Evolutionary conservation across 2,797 vertebrate genomes (phyloP).

Genomic region (Hemibagrus guttatus): DNA sequence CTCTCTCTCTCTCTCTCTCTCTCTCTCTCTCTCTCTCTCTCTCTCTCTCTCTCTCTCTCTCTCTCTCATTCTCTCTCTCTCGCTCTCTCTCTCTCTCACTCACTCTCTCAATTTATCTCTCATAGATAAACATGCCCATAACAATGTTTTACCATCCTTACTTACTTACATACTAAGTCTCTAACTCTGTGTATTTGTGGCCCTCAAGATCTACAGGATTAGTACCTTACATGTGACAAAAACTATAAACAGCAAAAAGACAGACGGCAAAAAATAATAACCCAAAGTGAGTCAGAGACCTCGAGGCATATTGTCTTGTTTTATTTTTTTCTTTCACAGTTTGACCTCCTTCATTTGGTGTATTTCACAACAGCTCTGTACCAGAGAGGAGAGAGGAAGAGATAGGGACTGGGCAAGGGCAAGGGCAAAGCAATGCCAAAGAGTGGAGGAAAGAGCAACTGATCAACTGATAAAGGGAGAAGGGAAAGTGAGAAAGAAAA

Average conservation of each 20-base stretch:
- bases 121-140: background rate
- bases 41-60: too few relatives aligned
- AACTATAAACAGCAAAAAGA: slow-evolving; percentile 27
- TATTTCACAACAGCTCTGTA: slow-evolving; percentile 72
- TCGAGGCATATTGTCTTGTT: slow-evolving; percentile 64
- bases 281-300: slow-evolving; percentile 41
- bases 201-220: background rate
- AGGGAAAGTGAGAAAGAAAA: slow-evolving; percentile 38
- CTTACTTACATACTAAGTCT: background rate
- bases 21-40: background rate
- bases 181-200: background rate
- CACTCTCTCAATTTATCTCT: background rate
- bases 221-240: slow-evolving; percentile 1
- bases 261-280: slow-evolving; percentile 50
- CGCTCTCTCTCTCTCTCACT: too few relatives aligned
- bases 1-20: too few relatives aligned
- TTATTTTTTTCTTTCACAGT: slow-evolving; percentile 84
- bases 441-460: slow-evolving; percentile 57
- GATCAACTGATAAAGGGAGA: slow-evolving; percentile 23
- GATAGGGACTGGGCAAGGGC: slow-evolving; percentile 60
- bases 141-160: background rate
- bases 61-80: too few relatives aligned
- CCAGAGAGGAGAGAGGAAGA: slow-evolving; percentile 64
- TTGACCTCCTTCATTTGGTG: slow-evolving; percentile 82
- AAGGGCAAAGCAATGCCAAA: slow-evolving; percentile 29